Evolutionary conservation across 2,797 vertebrate species (phyloP).

Genomic region (Aphelocoma californica): DNA sequence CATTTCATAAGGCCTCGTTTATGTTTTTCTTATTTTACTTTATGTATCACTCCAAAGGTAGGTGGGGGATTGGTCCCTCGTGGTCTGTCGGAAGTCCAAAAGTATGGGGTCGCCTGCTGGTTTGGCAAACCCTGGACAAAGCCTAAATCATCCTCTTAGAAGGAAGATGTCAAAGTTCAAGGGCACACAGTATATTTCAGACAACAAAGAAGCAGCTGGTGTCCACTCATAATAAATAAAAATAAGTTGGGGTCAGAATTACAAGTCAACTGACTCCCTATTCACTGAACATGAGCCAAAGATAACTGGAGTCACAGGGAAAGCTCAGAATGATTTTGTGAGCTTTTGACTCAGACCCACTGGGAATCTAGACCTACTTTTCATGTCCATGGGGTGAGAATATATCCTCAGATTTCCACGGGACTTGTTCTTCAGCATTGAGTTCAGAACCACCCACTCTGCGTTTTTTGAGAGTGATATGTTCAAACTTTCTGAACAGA

Average conservation of each 20-base stretch:
- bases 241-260: constrained; percentile 56
- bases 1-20: not conserved
- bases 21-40: not conserved
- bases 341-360: constrained; percentile 16
- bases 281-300: constrained; percentile 40
- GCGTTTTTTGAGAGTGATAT: not conserved
- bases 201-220: constrained; percentile 63
- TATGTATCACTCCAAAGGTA: not conserved
- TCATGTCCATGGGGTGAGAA: not conserved
- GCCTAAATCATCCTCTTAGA: constrained; percentile 53
- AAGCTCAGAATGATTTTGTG: constrained; percentile 13
- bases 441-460: not conserved
- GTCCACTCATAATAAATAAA: constrained; percentile 59
- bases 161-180: constrained; percentile 49
- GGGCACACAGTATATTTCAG: constrained; percentile 47
- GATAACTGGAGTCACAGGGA: constrained; percentile 20
- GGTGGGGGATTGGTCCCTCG: not conserved
- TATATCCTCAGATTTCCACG: not conserved
- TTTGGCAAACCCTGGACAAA: constrained; percentile 1
- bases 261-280: constrained; percentile 38
- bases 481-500: not conserved
- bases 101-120: constrained; percentile 31
- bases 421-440: not conserved
- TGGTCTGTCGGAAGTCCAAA: constrained; percentile 28
- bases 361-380: not conserved